Percentiles rank a stretch among this genome's conserved stretches.
These are phyloP conservation scores for Spisula solida DNA, from an alignment of 2,888 invertebrate species.

Conservation along the genomic window DNA sequence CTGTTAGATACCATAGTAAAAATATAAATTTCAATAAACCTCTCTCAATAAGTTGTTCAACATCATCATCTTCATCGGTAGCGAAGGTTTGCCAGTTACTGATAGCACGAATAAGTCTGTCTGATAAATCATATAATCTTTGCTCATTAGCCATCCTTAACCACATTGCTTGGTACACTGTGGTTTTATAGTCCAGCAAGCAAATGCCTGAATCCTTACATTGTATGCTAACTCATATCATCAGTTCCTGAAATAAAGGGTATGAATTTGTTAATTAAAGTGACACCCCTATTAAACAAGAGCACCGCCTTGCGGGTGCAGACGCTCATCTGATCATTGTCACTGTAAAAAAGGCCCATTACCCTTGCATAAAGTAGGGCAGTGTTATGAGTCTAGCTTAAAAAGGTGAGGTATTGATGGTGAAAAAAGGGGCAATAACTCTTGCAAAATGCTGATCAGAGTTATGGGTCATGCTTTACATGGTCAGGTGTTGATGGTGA, in stretches of 20 bases:
- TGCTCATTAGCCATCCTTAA: constrained; percentile 86
- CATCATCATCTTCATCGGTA: constrained; percentile 78
- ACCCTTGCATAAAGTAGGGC: too few species aligned
- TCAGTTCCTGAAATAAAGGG: not conserved
- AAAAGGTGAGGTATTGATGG: too few species aligned
- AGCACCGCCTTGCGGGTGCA: too few species aligned
- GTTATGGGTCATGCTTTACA: too few species aligned
- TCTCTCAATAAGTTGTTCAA: constrained; percentile 82
- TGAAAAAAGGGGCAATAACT: too few species aligned
- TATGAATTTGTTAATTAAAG: too few species aligned
- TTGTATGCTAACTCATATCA: not conserved
- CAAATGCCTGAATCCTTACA: not conserved
- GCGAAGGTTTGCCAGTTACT: constrained; percentile 81
- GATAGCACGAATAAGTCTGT: constrained; percentile 85
- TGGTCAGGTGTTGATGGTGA: too few species aligned
- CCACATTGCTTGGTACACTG: constrained; percentile 81
- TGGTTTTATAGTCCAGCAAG: not conserved
- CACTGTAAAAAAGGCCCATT: too few species aligned
- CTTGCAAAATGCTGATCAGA: too few species aligned
- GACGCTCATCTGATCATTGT: too few species aligned
- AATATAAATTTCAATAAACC: constrained; percentile 39
- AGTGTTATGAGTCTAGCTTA: too few species aligned
- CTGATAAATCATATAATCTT: constrained; percentile 83
- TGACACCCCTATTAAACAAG: too few species aligned
- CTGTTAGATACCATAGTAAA: not conserved